These are phyloP conservation scores for Hippopotamyrus pictus DNA, from an alignment of 2,797 vertebrate genomes.

Conservation along the genomic window DNA sequence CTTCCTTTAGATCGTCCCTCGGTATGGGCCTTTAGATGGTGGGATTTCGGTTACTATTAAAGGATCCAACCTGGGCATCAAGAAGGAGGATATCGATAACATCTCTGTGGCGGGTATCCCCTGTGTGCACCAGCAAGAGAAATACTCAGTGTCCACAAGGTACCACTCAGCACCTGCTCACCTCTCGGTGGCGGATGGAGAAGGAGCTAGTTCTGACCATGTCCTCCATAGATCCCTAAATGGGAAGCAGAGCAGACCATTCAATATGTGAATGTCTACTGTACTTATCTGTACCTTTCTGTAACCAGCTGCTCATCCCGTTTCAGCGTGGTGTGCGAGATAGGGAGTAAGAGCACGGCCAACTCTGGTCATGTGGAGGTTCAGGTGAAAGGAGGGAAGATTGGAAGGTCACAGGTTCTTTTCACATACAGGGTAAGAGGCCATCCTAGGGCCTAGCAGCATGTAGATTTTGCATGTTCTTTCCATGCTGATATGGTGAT, in stretches of 20 bases:
- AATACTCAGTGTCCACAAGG: slow-evolving; percentile 89
- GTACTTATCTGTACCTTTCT: not conserved
- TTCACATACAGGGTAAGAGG: slow-evolving; percentile 79
- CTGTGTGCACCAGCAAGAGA: slow-evolving; percentile 69
- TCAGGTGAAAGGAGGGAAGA: slow-evolving; percentile 68
- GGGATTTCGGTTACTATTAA: slow-evolving; percentile 79
- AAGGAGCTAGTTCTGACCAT: not conserved
- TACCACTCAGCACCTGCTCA: slow-evolving; percentile 48
- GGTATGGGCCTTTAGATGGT: slow-evolving; percentile 75
- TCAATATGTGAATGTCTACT: not conserved
- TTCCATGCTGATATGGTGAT: not conserved
- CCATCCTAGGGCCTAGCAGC: not conserved
- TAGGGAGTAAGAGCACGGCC: slow-evolving; percentile 43
- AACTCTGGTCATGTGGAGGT: slow-evolving; percentile 63
- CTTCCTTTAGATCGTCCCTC: slow-evolving; percentile 72
- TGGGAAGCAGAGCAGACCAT: not conserved
- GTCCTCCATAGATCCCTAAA: not conserved
- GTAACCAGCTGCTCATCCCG: not conserved
- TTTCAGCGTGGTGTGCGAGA: slow-evolving; percentile 80
- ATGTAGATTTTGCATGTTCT: not conserved
- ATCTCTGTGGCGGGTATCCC: slow-evolving; percentile 72
- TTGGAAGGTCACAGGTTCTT: slow-evolving; percentile 61
- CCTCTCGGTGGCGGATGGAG: no score
- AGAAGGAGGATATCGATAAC: slow-evolving; percentile 68
- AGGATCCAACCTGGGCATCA: slow-evolving; percentile 87